phyloP scores from a whole-genome alignment of 2,888 invertebrate genomes.

The Lysandra bellargus region DNA sequence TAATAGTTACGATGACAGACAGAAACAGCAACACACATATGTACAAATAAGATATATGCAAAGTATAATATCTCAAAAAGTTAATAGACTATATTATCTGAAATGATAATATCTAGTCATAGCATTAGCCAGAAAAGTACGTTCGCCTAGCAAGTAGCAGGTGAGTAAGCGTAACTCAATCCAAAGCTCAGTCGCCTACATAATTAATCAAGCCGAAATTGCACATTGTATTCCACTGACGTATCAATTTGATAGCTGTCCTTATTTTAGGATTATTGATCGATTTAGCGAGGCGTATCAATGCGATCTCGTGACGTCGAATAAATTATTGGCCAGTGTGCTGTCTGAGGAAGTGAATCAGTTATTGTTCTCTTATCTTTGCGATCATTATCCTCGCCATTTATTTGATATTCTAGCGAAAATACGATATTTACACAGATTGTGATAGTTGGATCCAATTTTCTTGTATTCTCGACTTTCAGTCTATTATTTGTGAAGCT shows the following conservation, averaged over 20 bases:
- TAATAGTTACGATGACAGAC: too few relatives aligned
- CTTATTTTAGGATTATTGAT: slow-evolving; percentile 68
- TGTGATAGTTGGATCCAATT: slow-evolving; percentile 44
- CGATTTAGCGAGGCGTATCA: slow-evolving; percentile 67
- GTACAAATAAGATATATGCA: too few relatives aligned
- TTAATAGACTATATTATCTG: too few relatives aligned
- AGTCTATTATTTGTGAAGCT: not conserved
- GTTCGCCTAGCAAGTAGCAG: not conserved
- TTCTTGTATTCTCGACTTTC: slow-evolving; percentile 39
- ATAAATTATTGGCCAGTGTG: slow-evolving; percentile 61
- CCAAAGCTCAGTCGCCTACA: slow-evolving; percentile 3
- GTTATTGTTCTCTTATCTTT: slow-evolving; percentile 74
- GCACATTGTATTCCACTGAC: slow-evolving; percentile 60
- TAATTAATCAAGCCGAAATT: slow-evolving; percentile 20
- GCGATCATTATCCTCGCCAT: slow-evolving; percentile 66
- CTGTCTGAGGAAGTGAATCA: slow-evolving; percentile 77
- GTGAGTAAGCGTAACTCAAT: not conserved
- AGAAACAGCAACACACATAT: too few relatives aligned
- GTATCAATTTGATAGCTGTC: slow-evolving; percentile 69
- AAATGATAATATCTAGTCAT: too few relatives aligned
- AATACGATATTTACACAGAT: slow-evolving; percentile 23
- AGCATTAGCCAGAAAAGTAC: not conserved
- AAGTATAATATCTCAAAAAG: too few relatives aligned
- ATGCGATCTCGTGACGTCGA: slow-evolving; percentile 60
- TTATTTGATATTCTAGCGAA: slow-evolving; percentile 49